Base-by-base conservation (phyloP, 2,888 invertebrate species). In the Nezara viridula region DNA sequence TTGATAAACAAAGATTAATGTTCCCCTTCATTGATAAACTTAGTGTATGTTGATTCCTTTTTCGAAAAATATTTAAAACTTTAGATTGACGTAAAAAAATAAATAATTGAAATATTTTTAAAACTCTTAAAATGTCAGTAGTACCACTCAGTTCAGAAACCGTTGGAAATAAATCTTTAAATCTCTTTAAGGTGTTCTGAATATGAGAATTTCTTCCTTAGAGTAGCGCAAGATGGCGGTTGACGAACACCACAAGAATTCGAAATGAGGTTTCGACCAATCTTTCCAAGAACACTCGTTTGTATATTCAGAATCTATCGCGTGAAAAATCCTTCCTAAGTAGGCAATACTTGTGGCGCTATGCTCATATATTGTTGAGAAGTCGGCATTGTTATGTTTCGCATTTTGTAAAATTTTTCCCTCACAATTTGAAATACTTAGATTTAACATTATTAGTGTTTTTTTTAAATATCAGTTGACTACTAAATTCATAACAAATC, bases 231-330 rank as follows among this genome's bases (percentile, higher is more conserved):
- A 86, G 86, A 86, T 86, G 86, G 55, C 86, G 86, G 60, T 40
- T 55, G 52, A 55, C n/a, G 52, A 32, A 86, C 86, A 52, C 55
- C 52, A 32, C 86, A 86, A 86, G 86, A 86, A 86, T 86, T 50
- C 86, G 50, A 52, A 86, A 86, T 86, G 86, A 86, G 86, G 40
- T 55, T 60, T 21, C 86, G n/a, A 55, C 40, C 86, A 55, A 81
- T 47, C 44, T 81, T 81, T 81, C 81, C 44, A 81, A 81, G 81
- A 81, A 81, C 44, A 40, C 47, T 44, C 81, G 40, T n/a, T 81
- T 81, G 44, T 81, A 81, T 81, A 81, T 81, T 81, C 81, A 44
- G 81, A 44, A 47, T 81, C 81, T 81, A 81, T 47, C 44, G 81
- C 81, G 81, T n/a, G 81, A 81, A 81, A 81, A 81, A 81, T 81